Percentiles rank a stretch among this genome's conserved stretches.
phyloP scores from a whole-genome alignment of 2,797 vertebrate genomes.

The Tinamus major region DNA sequence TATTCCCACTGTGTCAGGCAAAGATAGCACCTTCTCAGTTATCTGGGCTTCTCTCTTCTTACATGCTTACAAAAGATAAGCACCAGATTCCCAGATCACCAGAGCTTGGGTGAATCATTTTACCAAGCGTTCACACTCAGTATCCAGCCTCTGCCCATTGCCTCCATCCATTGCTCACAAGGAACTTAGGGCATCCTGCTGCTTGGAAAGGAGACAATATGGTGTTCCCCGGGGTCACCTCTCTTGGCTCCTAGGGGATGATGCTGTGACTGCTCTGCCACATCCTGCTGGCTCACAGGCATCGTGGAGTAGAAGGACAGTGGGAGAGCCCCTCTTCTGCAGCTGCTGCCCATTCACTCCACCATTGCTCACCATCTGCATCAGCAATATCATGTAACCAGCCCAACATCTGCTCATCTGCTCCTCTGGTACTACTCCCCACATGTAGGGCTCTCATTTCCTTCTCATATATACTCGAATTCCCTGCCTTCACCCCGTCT shows the following conservation, averaged over 20 bases:
- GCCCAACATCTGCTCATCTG: neutral
- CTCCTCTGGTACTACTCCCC: neutral
- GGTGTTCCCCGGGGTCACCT: neutral
- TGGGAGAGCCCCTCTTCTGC: neutral
- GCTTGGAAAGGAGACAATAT: neutral
- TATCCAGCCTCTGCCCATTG: neutral
- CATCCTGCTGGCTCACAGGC: neutral
- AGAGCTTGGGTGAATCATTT: neutral
- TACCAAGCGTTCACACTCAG: neutral
- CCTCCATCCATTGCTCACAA: neutral
- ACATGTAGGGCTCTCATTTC: neutral
- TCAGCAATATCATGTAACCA: neutral
- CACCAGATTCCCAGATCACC: neutral
- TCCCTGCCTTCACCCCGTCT: neutral
- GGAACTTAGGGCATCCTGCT: neutral
- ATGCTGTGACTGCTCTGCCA: neutral
- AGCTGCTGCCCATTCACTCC: accelerated
- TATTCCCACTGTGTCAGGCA: neutral
- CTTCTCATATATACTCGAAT: too few species aligned
- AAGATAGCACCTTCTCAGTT: neutral
- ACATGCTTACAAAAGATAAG: accelerated
- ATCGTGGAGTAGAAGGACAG: neutral
- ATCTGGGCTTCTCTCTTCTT: neutral
- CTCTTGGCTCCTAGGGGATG: neutral
- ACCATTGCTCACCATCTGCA: neutral